Evolutionary conservation across 2,888 invertebrate species (phyloP), one percentile per base, ranked within the genome.

Genomic region (Bugula neritina): DNA sequence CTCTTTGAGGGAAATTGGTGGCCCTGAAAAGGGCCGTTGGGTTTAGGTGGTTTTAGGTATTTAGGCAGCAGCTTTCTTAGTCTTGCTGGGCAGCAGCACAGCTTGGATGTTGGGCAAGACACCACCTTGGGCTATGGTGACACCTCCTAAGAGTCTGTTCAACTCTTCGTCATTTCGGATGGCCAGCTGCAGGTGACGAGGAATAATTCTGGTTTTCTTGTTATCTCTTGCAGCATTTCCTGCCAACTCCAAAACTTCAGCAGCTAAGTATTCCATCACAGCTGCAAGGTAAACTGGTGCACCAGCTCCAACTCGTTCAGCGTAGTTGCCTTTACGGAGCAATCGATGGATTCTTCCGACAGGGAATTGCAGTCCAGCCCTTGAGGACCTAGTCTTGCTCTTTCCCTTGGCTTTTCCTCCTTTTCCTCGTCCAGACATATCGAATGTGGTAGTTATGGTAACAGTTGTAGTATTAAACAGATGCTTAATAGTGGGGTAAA

Each of bases 111-210:
- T n/a, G n/a, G n/a, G n/a, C n/a, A n/a, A n/a, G n/a, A n/a, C n/a
- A n/a, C n/a, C n/a, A n/a, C n/a, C n/a, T n/a, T n/a, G n/a, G n/a
- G n/a, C n/a, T n/a, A n/a, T n/a, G n/a, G n/a, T n/a, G n/a, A n/a
- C n/a, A n/a, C n/a, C n/a, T n/a, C n/a, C n/a, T n/a, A 92, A 83
- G 70, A 92, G 85, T 81, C 89, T 74, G n/a, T 74, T 74, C 1
- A 74, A 27, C 52, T 74, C 74, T 72, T 74, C 74, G 58, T 74
- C 74, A 54, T 74, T 74, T 54, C 74, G 29, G n/a, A 74, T 57
- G 3, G 74, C 74, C 21, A 74, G 29, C 69, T 74, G 74, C 27
- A 74, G 31, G 55, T 74, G 74, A 2, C 74, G 35, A 25, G 74
- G 74, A 63, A 73, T 72, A n/a, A 74, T 74, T 84, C 89, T 86